Base-by-base conservation (phyloP, 2,888 invertebrate species). In the Notodonta ziczac region DNA sequence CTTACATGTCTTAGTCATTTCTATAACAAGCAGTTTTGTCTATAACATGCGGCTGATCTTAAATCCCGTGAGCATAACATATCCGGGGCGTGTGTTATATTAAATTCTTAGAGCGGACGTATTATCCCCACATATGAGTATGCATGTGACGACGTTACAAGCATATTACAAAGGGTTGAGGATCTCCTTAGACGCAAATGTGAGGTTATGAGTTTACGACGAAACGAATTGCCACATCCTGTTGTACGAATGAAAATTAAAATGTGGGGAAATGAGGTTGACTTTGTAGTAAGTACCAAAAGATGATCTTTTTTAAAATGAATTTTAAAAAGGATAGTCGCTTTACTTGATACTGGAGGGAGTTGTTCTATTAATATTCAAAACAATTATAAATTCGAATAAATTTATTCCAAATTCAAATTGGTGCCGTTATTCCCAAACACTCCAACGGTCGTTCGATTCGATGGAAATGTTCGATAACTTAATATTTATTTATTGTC, bases 151-250 rank as follows among this genome's bases (percentile, higher is more conserved):
- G 57, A 53, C 51, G 54, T 58, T 52, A 58, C 61, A 61, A 58
- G 55, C 56, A 56, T 56, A 58, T 57, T 44, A 60, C 60, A 60
- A 57, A 57, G 60, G 60, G 60, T 46, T 57, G 50, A 39, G 48
- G 13, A 52, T 32, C n/a, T 12, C 52, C 51, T 51, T 51, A 10
- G 13, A 32, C n/a, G 52, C 6, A 32, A 52, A 52, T 13, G 52
- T 16, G 50, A 12, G 13, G 32, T 52, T 52, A 52, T 52, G 52
- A 52, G 52, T 32, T 52, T 16, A 52, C 32, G 52, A n/a, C 46
- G 13, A n/a, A n/a, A 46, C 13, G 13, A 46, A 46, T 46, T 46
- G 46, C 46, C n/a, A 46, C 10, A 46, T 46, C 13, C 46, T 7
- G 46, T 46, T 46, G n/a, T 46, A n/a, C 46, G 5, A 6, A 46